phyloP scores from a whole-genome alignment of 2,888 invertebrate genomes.

The Tromatobia lineatoria region DNA sequence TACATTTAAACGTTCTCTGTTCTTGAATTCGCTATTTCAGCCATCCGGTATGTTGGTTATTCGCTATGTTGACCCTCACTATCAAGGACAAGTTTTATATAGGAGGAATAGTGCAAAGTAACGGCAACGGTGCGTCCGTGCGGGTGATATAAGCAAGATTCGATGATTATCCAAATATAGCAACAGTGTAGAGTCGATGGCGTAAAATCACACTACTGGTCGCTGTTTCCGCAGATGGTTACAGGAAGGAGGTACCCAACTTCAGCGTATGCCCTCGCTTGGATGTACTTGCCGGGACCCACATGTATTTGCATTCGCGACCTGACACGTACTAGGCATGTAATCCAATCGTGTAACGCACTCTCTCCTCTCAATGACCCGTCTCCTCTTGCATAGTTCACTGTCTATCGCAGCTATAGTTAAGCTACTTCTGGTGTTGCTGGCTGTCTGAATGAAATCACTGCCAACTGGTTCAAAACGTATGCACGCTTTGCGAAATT shows the following conservation, averaged over 20 bases:
- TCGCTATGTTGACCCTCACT: neutral
- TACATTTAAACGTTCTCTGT: no score
- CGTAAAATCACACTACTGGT: constrained; percentile 12
- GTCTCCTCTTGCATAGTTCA: constrained; percentile 26
- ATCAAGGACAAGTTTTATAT: neutral
- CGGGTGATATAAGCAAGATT: constrained; percentile 16
- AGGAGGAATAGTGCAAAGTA: neutral
- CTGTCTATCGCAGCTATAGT: constrained; percentile 18
- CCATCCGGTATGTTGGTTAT: no score
- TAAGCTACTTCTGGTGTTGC: constrained; percentile 5
- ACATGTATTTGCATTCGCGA: constrained; percentile 65
- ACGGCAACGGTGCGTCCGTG: neutral
- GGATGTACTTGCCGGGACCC: constrained; percentile 39
- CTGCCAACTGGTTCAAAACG: neutral
- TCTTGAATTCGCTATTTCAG: no score
- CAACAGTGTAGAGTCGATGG: constrained; percentile 20
- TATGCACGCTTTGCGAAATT: neutral
- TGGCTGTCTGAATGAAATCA: constrained; percentile 38
- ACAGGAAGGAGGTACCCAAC: constrained; percentile 17
- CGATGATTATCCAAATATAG: constrained; percentile 33
- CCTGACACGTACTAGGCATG: constrained; percentile 64
- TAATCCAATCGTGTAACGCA: constrained; percentile 68
- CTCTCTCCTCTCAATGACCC: constrained; percentile 57
- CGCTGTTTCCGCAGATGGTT: constrained; percentile 36
- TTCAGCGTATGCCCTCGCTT: constrained; percentile 19